These are phyloP conservation scores for Zygogramma bicolorata DNA, from an alignment of 2,888 invertebrate species.

Conservation along the genomic window DNA sequence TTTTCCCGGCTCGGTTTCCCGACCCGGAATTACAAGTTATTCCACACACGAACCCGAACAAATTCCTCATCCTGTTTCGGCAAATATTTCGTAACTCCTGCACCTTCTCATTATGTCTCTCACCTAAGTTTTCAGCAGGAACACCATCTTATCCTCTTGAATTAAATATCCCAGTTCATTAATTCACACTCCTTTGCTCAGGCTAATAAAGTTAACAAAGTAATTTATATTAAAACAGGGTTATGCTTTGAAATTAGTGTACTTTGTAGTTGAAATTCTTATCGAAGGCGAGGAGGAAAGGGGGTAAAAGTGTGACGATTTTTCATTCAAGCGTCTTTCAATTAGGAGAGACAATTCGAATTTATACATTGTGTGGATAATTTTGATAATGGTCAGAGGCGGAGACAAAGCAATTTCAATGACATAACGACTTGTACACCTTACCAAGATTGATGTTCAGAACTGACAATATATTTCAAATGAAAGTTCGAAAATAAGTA, in stretches of 20 bases:
- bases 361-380: neutral
- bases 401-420: too few relatives aligned
- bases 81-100: constrained; percentile 4
- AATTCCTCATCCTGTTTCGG: neutral
- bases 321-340: neutral
- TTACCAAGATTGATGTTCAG: too few relatives aligned
- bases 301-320: neutral
- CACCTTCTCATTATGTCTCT: constrained; percentile 33
- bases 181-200: constrained; percentile 38
- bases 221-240: constrained; percentile 44
- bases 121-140: constrained; percentile 32
- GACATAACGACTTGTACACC: too few relatives aligned
- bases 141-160: constrained; percentile 29
- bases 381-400: too few relatives aligned
- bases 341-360: neutral
- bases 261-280: constrained; percentile 25
- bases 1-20: neutral
- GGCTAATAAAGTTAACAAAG: constrained; percentile 43
- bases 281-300: constrained; percentile 14
- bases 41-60: neutral
- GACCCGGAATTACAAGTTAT: neutral
- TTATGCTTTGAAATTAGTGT: constrained; percentile 18
- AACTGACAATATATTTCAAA: too few relatives aligned
- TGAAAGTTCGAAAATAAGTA: too few relatives aligned
- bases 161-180: constrained; percentile 39